phyloP scores from a whole-genome alignment of 2,113 vertebrate genomes.

The Gymnobelideus leadbeateri region DNA sequence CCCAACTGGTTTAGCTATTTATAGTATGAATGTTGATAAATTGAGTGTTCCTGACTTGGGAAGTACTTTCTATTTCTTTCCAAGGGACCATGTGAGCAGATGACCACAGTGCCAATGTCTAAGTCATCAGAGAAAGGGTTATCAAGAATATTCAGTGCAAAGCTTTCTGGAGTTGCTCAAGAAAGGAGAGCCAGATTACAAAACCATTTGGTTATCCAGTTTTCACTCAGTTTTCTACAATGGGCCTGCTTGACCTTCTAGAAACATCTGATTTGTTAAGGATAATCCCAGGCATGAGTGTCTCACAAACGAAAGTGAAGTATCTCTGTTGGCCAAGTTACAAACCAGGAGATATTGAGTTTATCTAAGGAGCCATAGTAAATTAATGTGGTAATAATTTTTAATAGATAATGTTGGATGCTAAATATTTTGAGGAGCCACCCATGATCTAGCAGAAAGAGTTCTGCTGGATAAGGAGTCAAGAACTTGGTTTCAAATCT shows the following conservation, averaged over 20 bases:
- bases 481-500: neutral
- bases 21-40: neutral
- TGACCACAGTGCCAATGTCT: neutral
- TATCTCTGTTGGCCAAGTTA: neutral
- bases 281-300: neutral
- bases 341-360: neutral
- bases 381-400: neutral
- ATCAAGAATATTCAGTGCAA: neutral
- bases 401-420: neutral
- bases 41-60: neutral
- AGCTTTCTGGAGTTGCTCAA: neutral
- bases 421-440: neutral
- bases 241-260: neutral
- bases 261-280: neutral
- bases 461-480: neutral
- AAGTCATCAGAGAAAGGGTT: neutral
- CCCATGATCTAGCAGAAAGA: neutral
- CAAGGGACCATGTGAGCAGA: neutral
- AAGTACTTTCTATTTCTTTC: neutral
- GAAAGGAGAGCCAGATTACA: neutral
- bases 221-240: neutral
- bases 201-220: neutral
- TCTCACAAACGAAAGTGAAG: neutral
- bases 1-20: neutral
- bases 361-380: neutral